Percentiles rank a stretch among this genome's conserved stretches.
Evolutionary conservation across 2,113 vertebrate species (phyloP).

Genomic region (Lepus americanus): DNA sequence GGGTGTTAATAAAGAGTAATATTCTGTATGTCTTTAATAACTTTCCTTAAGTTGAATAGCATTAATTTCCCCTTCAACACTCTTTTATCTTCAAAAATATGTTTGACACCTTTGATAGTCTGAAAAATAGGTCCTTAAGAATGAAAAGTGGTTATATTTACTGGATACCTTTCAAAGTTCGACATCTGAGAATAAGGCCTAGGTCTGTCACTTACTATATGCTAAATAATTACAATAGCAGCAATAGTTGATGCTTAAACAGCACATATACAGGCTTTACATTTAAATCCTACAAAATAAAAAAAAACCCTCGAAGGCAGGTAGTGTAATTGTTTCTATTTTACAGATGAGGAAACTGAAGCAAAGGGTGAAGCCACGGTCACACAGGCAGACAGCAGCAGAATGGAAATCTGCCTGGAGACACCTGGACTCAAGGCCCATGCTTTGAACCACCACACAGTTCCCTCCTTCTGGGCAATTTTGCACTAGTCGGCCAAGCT

Average conservation of each 20-base stretch:
- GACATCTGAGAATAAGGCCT: not conserved
- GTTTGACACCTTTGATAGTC: not conserved
- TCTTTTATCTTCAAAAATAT: conserved; percentile 30
- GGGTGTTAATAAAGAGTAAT: conserved; percentile 4
- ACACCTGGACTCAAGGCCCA: not conserved
- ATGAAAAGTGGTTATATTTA: not conserved
- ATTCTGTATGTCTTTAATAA: not conserved
- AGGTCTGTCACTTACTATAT: not conserved
- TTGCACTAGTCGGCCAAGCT: not conserved
- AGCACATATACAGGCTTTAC: not conserved
- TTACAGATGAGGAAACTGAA: not conserved
- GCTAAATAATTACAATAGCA: not conserved
- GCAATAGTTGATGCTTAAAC: not conserved
- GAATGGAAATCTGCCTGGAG: not conserved
- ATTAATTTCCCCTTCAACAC: not conserved
- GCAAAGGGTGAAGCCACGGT: not conserved
- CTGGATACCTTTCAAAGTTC: not conserved
- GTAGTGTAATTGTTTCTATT: not conserved
- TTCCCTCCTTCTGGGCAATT: not conserved
- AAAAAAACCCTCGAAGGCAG: not conserved
- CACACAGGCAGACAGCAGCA: not conserved
- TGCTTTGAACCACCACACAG: not conserved
- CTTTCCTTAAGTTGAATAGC: conserved; percentile 11
- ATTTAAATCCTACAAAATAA: not conserved
- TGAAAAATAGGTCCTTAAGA: not conserved